Evolutionary conservation across 2,113 vertebrate species (phyloP).

Genomic region (Cephalophus harveyi): DNA sequence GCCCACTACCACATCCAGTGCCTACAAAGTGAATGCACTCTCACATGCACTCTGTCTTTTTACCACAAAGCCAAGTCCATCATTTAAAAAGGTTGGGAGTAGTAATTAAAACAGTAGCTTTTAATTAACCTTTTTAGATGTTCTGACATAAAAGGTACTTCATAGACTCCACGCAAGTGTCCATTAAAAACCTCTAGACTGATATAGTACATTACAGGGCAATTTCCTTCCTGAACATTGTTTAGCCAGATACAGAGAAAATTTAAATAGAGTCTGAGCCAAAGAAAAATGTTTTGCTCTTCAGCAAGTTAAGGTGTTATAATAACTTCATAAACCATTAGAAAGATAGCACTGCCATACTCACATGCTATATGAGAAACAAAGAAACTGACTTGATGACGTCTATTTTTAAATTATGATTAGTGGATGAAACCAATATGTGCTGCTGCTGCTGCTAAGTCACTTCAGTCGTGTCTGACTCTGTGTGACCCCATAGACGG

Average conservation of each 20-base stretch:
- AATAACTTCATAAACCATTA: background rate
- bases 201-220: background rate
- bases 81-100: background rate
- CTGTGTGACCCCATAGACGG: too few species aligned
- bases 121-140: constrained; percentile 36
- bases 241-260: background rate
- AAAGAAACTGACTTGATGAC: constrained; percentile 24
- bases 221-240: background rate
- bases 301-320: background rate
- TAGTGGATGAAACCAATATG: constrained; percentile 25
- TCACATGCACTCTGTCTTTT: background rate
- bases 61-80: background rate
- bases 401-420: constrained; percentile 9
- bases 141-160: constrained; percentile 12
- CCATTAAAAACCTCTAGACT: constrained; percentile 8
- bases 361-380: background rate
- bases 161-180: background rate
- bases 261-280: background rate
- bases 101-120: constrained; percentile 1
- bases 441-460: too few species aligned
- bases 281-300: constrained; percentile 13
- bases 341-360: background rate
- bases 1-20: background rate
- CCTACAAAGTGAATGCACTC: background rate
- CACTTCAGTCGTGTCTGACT: too few species aligned